A percentile compares a stretch with the other conserved stretches of the same genome.
Evolutionary conservation across 2,888 invertebrate genomes (phyloP).

Genomic region (Polyommatus iphigenia): DNA sequence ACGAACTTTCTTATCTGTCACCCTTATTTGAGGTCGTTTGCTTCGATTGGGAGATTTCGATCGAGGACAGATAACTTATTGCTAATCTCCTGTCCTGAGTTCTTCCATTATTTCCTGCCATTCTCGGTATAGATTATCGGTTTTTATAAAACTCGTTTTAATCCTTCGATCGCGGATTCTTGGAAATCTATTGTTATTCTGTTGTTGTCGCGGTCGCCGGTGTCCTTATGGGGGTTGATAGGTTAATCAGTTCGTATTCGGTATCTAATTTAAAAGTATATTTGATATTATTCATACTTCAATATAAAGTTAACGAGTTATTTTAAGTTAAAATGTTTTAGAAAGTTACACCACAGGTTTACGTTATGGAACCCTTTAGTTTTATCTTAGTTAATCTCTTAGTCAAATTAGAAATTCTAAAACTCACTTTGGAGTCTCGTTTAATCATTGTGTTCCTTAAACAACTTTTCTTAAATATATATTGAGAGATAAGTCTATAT

Average conservation of each 20-base stretch:
- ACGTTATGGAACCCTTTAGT: neutral
- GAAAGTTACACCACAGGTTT: neutral
- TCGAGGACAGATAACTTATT: constrained; percentile 32
- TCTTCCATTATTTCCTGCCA: constrained; percentile 19
- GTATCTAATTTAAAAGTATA: neutral
- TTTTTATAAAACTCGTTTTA: neutral
- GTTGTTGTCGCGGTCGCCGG: no score
- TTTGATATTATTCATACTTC: no score
- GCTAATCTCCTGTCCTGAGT: constrained; percentile 28
- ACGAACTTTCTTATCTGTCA: constrained; percentile 35
- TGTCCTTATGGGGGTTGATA: no score
- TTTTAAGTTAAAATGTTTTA: neutral
- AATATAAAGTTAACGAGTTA: neutral
- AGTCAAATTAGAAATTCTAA: neutral
- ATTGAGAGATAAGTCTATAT: no score
- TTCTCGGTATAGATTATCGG: constrained; percentile 3
- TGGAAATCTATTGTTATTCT: no score
- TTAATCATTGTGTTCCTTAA: neutral
- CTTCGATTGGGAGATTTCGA: constrained; percentile 36
- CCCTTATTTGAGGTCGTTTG: constrained; percentile 35
- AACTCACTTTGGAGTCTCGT: neutral
- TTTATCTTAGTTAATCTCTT: neutral
- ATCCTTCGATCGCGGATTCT: no score
- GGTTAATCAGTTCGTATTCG: neutral
- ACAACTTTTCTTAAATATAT: no score